A percentile compares a stretch with the other conserved stretches of the same genome.
These are phyloP conservation scores for Pogoniulus pusillus DNA, from an alignment of 2,797 vertebrate species.

Conservation along the genomic window DNA sequence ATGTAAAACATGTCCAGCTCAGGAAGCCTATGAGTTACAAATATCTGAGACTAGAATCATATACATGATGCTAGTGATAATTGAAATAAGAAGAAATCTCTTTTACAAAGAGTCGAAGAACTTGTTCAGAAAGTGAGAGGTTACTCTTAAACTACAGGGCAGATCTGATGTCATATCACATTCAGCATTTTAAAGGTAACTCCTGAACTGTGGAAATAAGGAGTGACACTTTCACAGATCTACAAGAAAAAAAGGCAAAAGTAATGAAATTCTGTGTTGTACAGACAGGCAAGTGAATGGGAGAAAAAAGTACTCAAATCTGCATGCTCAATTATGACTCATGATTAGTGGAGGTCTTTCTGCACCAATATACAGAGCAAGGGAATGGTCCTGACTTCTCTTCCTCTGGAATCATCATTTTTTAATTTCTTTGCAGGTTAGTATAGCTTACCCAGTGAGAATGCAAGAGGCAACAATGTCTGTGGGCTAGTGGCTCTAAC, in stretches of 20 bases:
- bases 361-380: background rate
- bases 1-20: background rate
- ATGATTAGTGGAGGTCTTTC: background rate
- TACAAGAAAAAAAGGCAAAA: background rate
- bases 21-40: background rate
- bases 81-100: background rate
- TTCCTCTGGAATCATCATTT: background rate
- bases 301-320: background rate
- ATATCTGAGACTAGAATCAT: background rate
- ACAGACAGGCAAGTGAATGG: background rate
- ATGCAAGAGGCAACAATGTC: background rate
- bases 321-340: background rate
- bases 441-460: background rate
- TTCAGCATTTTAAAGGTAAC: background rate
- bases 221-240: background rate
- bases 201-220: background rate
- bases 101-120: background rate
- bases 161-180: background rate
- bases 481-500: background rate
- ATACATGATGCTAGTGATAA: background rate
- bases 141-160: background rate
- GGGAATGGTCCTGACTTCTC: background rate
- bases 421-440: background rate
- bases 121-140: background rate
- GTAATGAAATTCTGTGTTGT: background rate